phyloP scores from a whole-genome alignment of 2,797 vertebrate genomes.

The Salarias fasciatus region DNA sequence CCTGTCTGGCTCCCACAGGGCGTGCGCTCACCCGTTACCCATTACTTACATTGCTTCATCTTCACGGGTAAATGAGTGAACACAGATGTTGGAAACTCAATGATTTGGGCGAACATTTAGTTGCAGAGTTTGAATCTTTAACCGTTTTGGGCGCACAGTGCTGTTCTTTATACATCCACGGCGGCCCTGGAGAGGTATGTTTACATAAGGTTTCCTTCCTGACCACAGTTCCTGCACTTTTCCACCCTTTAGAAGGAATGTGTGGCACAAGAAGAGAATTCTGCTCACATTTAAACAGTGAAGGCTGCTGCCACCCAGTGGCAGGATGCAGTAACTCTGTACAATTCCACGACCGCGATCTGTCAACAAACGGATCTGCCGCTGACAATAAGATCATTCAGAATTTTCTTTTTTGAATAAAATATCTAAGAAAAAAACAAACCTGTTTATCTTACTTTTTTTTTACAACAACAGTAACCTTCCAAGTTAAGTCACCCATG shows the following conservation, averaged over 20 bases:
- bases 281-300: not conserved
- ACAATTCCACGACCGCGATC: not conserved
- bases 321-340: conserved; percentile 21
- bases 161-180: conserved; percentile 19
- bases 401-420: too few relatives aligned
- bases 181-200: conserved; percentile 55
- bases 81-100: not conserved
- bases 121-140: too few relatives aligned
- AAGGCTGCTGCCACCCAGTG: conserved; percentile 61
- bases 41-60: conserved; percentile 36
- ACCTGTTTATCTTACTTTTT: too few relatives aligned
- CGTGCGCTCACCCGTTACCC: conserved; percentile 30
- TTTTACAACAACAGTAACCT: too few relatives aligned
- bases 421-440: too few relatives aligned
- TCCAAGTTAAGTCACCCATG: too few relatives aligned
- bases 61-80: conserved; percentile 26
- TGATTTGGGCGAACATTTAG: not conserved
- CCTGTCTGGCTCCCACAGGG: conserved; percentile 29
- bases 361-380: not conserved
- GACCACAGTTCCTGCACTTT: conserved; percentile 64
- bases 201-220: conserved; percentile 76
- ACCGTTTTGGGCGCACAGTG: not conserved
- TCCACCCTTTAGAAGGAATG: conserved; percentile 73
- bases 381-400: too few relatives aligned
- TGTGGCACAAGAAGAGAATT: conserved; percentile 15